Evolutionary conservation across 2,113 vertebrate species (phyloP).

Genomic region (Oreochromis tanganicae): DNA sequence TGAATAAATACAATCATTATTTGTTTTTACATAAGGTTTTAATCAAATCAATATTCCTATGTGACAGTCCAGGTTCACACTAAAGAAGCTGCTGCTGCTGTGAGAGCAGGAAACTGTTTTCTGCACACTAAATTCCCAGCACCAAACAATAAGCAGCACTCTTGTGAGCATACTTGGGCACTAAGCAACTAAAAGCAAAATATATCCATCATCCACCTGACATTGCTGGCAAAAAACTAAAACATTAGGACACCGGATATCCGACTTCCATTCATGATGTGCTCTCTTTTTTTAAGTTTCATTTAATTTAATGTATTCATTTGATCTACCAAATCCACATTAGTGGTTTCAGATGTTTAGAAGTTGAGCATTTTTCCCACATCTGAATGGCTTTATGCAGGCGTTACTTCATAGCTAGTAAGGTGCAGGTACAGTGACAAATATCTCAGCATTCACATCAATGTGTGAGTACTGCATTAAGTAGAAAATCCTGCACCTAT

Average conservation of each 20-base stretch:
- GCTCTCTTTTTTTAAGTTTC: neutral
- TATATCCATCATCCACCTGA: neutral
- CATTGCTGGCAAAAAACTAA: neutral
- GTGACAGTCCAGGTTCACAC: neutral
- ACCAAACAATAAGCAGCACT: neutral
- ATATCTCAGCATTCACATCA: neutral
- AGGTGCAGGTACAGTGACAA: neutral
- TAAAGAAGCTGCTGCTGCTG: neutral
- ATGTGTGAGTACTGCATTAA: neutral
- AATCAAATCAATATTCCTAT: neutral
- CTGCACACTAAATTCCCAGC: neutral
- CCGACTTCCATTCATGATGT: neutral
- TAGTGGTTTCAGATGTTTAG: neutral
- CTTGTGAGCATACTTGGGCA: neutral
- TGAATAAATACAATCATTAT: neutral
- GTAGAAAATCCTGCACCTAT: neutral
- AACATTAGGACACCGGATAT: neutral
- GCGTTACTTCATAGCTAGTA: rapidly evolving
- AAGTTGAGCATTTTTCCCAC: neutral
- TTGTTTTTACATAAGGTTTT: neutral
- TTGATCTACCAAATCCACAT: neutral
- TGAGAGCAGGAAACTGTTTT: neutral
- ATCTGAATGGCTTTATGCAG: neutral
- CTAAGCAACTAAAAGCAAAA: neutral
- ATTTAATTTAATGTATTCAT: neutral